phyloP scores from a whole-genome alignment of 1,140 invertebrate genomes.

The Pogonognathellus flavescens region DNA sequence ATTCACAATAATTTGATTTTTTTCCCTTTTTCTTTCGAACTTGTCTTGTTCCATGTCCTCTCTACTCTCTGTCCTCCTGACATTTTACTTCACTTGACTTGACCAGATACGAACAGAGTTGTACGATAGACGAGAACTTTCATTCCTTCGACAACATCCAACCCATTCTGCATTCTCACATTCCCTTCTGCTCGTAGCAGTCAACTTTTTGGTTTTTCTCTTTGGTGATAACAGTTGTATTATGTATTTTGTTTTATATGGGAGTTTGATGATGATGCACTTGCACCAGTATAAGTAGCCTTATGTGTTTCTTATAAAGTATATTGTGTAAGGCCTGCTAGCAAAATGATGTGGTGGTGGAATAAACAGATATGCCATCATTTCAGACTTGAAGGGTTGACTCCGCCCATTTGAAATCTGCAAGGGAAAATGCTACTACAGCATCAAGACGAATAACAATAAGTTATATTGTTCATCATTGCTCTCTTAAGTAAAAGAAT shows the following conservation, averaged over 20 bases:
- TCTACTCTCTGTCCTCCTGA: conserved; percentile 4
- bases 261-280: no score
- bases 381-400: conserved; percentile 23
- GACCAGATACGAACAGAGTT: neutral
- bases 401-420: conserved; percentile 35
- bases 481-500: neutral
- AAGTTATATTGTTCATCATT: neutral
- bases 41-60: conserved; percentile 30
- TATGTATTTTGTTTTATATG: neutral
- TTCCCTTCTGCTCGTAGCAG: neutral
- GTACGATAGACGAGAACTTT: neutral
- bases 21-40: conserved; percentile 30
- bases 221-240: neutral
- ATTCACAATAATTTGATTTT: conserved; percentile 60
- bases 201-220: conserved; percentile 5
- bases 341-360: neutral
- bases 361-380: conserved; percentile 35
- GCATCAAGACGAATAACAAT: conserved; percentile 2
- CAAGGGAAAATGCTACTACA: neutral
- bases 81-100: conserved; percentile 32
- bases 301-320: neutral
- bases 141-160: conserved; percentile 13
- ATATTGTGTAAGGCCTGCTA: neutral
- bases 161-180: conserved; percentile 8
- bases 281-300: neutral